Conservation (phyloP, 2,888 invertebrate species). For the Eulithis prunata region DNA sequence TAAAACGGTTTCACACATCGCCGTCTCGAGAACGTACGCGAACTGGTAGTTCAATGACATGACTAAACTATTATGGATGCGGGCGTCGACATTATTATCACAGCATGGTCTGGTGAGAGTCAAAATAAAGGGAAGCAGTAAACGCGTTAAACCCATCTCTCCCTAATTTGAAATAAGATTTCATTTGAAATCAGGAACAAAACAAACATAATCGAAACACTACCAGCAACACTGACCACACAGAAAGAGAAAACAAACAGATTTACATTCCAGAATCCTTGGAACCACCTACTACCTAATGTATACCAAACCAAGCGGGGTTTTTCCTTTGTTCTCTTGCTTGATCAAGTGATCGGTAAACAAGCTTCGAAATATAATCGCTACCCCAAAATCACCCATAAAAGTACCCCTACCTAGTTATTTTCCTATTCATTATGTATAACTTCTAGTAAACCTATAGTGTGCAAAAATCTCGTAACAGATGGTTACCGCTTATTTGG, state of each 20-base stretch:
- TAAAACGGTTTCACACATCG: constrained; percentile 23
- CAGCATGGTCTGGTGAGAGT: constrained; percentile 21
- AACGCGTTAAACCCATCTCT: background rate
- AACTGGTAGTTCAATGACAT: constrained; percentile 32
- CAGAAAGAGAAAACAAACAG: constrained; percentile 29
- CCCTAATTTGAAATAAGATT: background rate
- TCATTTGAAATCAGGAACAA: background rate
- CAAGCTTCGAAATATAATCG: too few species aligned
- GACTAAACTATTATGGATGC: constrained; percentile 20
- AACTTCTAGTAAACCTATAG: background rate
- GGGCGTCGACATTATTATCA: constrained; percentile 16
- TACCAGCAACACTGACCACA: constrained; percentile 18
- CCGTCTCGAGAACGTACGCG: constrained; percentile 12
- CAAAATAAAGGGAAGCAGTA: background rate
- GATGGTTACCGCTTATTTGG: background rate
- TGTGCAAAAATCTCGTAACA: constrained; percentile 6
- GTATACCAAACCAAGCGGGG: constrained; percentile 14
- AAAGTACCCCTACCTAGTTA: too few species aligned
- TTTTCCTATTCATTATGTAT: background rate
- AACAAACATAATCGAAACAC: constrained; percentile 15
- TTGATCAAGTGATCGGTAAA: too few species aligned
- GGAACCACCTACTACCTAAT: constrained; percentile 33
- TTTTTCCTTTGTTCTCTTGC: too few species aligned
- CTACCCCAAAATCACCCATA: too few species aligned
- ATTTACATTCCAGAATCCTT: constrained; percentile 30